Percentiles rank a stretch among this genome's conserved stretches.
Evolutionary conservation across 2,797 vertebrate species (phyloP).

Genomic region (Aplochiton taeniatus): DNA sequence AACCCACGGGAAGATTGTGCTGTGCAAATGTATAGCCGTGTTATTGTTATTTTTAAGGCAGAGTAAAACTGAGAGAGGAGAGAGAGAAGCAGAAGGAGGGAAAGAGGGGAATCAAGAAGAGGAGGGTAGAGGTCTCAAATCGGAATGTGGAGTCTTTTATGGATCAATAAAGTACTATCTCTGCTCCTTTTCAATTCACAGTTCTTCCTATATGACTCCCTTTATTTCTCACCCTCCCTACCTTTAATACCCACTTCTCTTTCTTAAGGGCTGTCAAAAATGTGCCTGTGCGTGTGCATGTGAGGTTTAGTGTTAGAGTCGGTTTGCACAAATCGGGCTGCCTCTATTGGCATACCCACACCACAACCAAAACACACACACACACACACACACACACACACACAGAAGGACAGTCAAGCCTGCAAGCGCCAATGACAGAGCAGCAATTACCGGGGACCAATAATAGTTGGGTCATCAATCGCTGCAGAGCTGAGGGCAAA

Average conservation of each 20-base stretch:
- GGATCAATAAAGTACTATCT: conserved; percentile 20
- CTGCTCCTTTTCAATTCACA: conserved; percentile 8
- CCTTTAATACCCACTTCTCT: too few species aligned
- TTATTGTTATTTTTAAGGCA: too few species aligned
- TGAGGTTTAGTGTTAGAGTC: background rate
- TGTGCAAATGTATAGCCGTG: too few species aligned
- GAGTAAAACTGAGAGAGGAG: too few species aligned
- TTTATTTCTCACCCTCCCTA: background rate
- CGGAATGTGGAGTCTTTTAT: background rate
- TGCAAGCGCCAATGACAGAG: conserved; percentile 13
- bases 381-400: conserved; percentile 3
- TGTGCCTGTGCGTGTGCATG: background rate
- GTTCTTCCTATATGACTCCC: background rate
- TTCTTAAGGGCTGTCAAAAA: background rate
- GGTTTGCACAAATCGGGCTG: background rate
- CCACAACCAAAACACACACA: background rate
- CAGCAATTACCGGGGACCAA: conserved; percentile 17
- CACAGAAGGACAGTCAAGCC: conserved; percentile 12
- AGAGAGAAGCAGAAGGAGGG: too few species aligned
- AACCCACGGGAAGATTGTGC: too few species aligned
- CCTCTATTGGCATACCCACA: background rate
- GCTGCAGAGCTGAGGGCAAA: conserved; percentile 2
- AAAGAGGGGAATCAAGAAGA: background rate
- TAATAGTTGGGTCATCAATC: conserved; percentile 16
- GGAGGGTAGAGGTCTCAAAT: background rate